Percentiles rank a stretch among this genome's conserved stretches.
phyloP scores from a whole-genome alignment of 2,113 vertebrate species.

The Dolichotis patagonum region DNA sequence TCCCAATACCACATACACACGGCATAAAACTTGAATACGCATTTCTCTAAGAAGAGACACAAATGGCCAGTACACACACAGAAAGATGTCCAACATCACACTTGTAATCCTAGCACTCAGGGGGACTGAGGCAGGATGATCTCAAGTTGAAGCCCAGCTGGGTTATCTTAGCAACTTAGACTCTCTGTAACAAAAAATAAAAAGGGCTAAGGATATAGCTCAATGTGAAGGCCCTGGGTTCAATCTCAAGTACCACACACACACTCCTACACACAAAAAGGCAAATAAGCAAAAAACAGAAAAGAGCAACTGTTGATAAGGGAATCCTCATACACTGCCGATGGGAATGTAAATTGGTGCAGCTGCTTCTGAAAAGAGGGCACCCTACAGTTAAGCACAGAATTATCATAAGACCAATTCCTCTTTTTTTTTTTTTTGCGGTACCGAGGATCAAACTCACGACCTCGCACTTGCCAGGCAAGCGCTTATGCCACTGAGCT shows the following conservation, averaged over 20 bases:
- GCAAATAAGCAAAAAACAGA: not conserved
- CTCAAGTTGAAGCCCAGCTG: not conserved
- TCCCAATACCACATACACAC: not conserved
- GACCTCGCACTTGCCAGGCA: too few species aligned
- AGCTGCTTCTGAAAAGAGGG: not conserved
- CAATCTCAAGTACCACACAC: not conserved
- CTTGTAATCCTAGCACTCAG: not conserved
- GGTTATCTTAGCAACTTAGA: not conserved
- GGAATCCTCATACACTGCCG: not conserved
- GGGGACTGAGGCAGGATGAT: not conserved
- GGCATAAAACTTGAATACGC: not conserved
- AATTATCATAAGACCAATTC: slow-evolving; percentile 26
- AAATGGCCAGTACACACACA: not conserved
- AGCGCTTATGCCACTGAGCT: too few species aligned
- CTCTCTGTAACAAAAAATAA: not conserved
- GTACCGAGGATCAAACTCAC: too few species aligned
- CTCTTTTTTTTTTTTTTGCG: too few species aligned
- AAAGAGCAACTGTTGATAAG: not conserved
- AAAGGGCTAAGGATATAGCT: not conserved
- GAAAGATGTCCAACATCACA: not conserved
- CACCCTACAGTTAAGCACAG: not conserved
- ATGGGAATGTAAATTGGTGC: not conserved
- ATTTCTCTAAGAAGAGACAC: not conserved
- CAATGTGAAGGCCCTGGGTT: not conserved
- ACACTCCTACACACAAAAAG: not conserved